Evolutionary conservation across 2,888 invertebrate genomes (phyloP), one percentile per base, ranked within the genome.

Genomic region (Panzeria rudis): DNA sequence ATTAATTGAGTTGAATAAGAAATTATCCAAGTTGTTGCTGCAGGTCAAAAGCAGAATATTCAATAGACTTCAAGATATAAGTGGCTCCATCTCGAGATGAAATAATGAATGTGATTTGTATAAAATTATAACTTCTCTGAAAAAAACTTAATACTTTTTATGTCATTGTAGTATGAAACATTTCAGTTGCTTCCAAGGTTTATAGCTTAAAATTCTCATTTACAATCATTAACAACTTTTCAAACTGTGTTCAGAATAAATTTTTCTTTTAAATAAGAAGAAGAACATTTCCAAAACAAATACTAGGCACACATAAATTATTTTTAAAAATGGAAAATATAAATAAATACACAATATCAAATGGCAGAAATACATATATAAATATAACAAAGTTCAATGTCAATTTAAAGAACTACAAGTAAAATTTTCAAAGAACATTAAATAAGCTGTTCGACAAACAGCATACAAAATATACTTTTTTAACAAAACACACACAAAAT

Each of bases 401-500:
- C 80, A 76, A 29, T 68, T 68, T 15, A 72, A 35, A 61, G 9
- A 59, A 44, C 11, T 44, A 38, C 29, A 61, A 35, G n/a, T 44
- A 50, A 29, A 80, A 56, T 44, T 41, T 80, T 56, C 75, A 76
- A 76, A 71, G 69, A 64, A 64, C 80, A 84, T 76, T 80, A 54
- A 56, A 17, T 69, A 76, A 71, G 71, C 69, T 75, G 59, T 75
- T 80, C 62, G 56, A 84, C 84, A 80, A 76, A 75, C 75, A 71
- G 75, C 79, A 84, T 79, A 64, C 35, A 38, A 84, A 75, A 79
- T 83, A 64, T 79, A 80, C 56, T 80, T 69, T 64, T 25, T 11
- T 35, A 69, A 32, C 20, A 47, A 66, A 29, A 11, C 5, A 35
- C 69, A 80, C 20, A 77, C 59, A 71, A 71, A 62, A 71, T 61